These are phyloP conservation scores for Origma solitaria DNA, from an alignment of 2,113 vertebrate genomes.

Conservation along the genomic window DNA sequence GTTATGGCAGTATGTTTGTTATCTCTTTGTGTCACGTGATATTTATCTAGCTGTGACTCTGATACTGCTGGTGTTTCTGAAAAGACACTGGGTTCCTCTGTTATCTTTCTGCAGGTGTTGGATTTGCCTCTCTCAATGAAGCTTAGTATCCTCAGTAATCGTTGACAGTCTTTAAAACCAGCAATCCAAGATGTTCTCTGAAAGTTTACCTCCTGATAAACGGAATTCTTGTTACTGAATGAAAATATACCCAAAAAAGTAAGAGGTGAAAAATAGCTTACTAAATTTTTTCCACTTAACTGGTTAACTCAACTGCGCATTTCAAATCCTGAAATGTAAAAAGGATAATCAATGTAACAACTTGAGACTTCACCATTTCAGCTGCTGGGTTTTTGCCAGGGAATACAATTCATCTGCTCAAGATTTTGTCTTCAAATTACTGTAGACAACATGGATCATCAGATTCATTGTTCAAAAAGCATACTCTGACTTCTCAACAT, in stretches of 20 bases:
- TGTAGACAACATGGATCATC: background rate
- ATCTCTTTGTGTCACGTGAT: conserved; percentile 50
- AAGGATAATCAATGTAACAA: background rate
- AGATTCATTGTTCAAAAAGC: background rate
- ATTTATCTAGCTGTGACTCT: conserved; percentile 71
- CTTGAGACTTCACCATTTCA: background rate
- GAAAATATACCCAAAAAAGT: background rate
- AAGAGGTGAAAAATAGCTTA: background rate
- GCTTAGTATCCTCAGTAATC: background rate
- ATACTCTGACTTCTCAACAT: background rate
- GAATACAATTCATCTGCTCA: background rate
- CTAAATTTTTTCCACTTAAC: background rate
- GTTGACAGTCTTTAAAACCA: background rate
- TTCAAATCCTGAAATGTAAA: background rate
- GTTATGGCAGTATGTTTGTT: conserved; percentile 56
- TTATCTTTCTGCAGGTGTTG: conserved; percentile 63
- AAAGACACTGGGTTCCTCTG: conserved; percentile 20
- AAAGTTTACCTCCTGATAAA: background rate
- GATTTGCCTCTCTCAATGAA: conserved; percentile 40
- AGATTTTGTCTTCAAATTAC: background rate
- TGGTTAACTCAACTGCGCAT: background rate
- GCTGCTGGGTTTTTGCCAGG: background rate
- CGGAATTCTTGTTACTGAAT: background rate
- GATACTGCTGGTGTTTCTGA: conserved; percentile 57
- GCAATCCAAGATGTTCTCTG: background rate